Conservation (phyloP, 2,888 invertebrate species). For the Lamellibrachia columna region DNA sequence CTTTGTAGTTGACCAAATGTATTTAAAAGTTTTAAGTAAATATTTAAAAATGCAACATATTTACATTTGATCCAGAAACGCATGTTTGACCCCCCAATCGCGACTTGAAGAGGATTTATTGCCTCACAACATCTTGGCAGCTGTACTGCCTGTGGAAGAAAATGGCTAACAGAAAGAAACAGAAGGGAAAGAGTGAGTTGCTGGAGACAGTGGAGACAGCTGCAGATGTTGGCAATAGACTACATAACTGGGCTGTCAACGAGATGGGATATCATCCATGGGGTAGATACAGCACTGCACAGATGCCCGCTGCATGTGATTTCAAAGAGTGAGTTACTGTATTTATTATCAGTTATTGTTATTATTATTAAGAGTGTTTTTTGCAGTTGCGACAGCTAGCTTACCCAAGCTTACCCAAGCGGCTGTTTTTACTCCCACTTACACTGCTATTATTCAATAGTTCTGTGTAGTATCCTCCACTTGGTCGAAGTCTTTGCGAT, state of each 20-base stretch:
- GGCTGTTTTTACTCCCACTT: too few relatives aligned
- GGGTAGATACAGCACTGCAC: constrained; percentile 37
- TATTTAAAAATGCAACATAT: neutral
- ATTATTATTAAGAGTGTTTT: too few relatives aligned
- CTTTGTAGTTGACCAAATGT: neutral
- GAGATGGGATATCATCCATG: constrained; percentile 42
- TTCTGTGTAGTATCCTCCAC: too few relatives aligned
- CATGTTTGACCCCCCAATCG: neutral
- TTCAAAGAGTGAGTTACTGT: constrained; percentile 36
- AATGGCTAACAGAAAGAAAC: neutral
- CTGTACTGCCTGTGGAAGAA: neutral
- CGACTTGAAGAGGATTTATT: neutral
- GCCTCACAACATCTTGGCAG: neutral
- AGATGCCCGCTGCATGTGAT: constrained; percentile 35
- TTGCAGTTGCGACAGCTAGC: too few relatives aligned
- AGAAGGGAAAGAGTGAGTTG: neutral
- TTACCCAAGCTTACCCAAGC: too few relatives aligned
- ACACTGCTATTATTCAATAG: too few relatives aligned
- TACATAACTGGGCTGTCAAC: constrained; percentile 39
- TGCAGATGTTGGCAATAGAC: constrained; percentile 32
- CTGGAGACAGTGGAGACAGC: neutral
- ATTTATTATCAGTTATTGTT: neutral
- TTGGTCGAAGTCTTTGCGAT: too few relatives aligned
- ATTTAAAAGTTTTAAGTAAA: neutral
- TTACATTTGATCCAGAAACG: neutral